These are phyloP conservation scores for Pristionchus arcanus DNA, from an alignment of 2,888 invertebrate species.

Conservation along the genomic window DNA sequence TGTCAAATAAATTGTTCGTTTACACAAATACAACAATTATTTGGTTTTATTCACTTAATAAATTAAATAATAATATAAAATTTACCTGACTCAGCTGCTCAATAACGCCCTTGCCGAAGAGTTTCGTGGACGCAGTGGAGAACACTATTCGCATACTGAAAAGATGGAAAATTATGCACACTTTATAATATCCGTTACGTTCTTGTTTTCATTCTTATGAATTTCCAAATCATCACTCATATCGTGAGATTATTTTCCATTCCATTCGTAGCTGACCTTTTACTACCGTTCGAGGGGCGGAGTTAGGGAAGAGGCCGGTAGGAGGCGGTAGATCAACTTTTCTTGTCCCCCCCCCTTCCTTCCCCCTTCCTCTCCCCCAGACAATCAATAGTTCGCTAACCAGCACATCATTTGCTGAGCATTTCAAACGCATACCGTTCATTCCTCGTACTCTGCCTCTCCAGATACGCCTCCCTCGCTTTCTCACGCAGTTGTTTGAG, in stretches of 20 bases:
- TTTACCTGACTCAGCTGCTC: constrained; percentile 63
- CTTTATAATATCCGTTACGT: no score
- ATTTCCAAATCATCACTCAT: not conserved
- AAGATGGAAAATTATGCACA: not conserved
- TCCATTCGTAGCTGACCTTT: no score
- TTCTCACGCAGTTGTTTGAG: constrained; percentile 58
- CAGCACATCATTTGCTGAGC: no score
- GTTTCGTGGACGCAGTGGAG: constrained; percentile 59
- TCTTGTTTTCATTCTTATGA: not conserved
- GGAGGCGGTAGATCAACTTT: no score
- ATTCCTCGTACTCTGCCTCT: constrained; percentile 58
- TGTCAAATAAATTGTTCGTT: not conserved
- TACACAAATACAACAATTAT: not conserved
- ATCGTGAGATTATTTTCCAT: no score
- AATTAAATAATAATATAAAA: not conserved
- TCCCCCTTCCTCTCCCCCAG: no score
- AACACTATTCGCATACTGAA: constrained; percentile 62
- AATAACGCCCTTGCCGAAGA: constrained; percentile 64
- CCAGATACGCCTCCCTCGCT: constrained; percentile 57
- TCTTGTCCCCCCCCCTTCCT: no score
- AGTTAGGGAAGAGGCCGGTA: no score
- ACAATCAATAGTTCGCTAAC: no score
- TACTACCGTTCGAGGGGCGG: no score
- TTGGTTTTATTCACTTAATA: not conserved
- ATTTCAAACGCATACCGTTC: constrained; percentile 53